Conservation (phyloP, 2,113 vertebrate genomes). For the Eretmochelys imbricata region DNA sequence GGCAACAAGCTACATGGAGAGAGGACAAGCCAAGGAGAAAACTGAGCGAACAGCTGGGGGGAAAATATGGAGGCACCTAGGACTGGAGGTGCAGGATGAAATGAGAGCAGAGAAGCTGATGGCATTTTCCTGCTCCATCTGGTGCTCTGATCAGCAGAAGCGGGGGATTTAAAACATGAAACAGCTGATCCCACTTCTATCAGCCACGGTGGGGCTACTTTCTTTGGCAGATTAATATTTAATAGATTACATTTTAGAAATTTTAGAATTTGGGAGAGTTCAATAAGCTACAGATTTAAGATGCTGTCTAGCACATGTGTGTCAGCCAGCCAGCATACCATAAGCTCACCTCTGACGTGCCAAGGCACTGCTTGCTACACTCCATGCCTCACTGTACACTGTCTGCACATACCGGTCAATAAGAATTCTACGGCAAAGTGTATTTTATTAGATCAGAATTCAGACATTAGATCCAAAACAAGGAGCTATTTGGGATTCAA, state of each 20-base stretch:
- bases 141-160: background rate
- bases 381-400: background rate
- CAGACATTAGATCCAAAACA: background rate
- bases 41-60: accelerated
- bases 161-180: background rate
- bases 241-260: background rate
- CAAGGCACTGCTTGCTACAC: background rate
- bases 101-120: background rate
- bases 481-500: background rate
- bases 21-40: background rate
- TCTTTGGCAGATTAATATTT: background rate
- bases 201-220: background rate
- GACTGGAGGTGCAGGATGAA: background rate
- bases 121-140: background rate
- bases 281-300: background rate
- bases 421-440: background rate
- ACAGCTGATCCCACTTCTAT: background rate
- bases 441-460: background rate
- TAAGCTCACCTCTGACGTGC: accelerated
- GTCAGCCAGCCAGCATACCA: accelerated
- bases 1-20: background rate
- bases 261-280: background rate
- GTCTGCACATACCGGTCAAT: background rate
- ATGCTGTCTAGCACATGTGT: background rate
- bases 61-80: background rate